These are phyloP conservation scores for Sebastes variabilis DNA, from an alignment of 2,797 vertebrate species.

Conservation along the genomic window DNA sequence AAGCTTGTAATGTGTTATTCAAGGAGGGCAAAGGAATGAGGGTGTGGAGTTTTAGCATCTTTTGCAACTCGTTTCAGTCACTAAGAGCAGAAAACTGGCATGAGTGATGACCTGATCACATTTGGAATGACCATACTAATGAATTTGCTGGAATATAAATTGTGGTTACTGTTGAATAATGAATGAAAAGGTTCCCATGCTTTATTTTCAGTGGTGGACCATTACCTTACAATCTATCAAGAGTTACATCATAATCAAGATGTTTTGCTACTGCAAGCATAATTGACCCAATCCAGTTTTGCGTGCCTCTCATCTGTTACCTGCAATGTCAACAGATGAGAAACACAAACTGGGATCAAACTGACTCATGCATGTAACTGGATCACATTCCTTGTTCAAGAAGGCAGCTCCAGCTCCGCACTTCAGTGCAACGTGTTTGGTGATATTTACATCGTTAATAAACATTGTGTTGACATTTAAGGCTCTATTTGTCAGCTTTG, in stretches of 20 bases:
- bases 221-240: background rate
- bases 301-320: background rate
- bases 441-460: conserved; percentile 46
- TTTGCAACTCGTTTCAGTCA: background rate
- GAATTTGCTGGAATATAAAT: too few relatives aligned
- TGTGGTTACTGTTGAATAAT: background rate
- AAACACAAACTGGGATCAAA: background rate
- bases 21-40: background rate
- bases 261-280: background rate
- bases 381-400: background rate
- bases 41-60: too few relatives aligned
- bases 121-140: too few relatives aligned
- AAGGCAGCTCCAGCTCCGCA: background rate
- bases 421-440: conserved; percentile 5
- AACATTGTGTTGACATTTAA: conserved; percentile 41
- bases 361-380: background rate
- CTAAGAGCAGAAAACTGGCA: background rate
- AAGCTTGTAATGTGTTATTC: background rate
- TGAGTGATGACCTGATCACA: too few relatives aligned
- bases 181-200: background rate
- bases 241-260: background rate
- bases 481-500: conserved; percentile 21
- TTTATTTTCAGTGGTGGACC: background rate
- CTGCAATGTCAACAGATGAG: background rate
- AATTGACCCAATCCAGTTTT: background rate